Evolutionary conservation across 2,797 vertebrate species (phyloP), one percentile per base, ranked within the genome.

Genomic region (Hemitrygon akajei): DNA sequence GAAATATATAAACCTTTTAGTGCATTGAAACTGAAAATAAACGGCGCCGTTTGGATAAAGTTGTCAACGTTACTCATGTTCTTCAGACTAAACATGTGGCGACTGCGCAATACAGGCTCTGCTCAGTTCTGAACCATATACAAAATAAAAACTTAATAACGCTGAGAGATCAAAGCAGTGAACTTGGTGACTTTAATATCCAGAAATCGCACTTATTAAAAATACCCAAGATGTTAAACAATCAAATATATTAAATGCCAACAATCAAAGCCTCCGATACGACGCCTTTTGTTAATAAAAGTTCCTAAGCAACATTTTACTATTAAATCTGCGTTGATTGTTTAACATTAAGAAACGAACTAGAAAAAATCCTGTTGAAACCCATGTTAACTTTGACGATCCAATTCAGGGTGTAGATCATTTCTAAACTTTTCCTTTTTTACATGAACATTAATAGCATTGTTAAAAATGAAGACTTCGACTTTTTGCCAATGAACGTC

Each of bases 1-100:
- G 14, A 91, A 91, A 93, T 75, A 58, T 93, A 75, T 92, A 56
- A 93, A 75, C 66, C 40, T 93, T 76, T 73, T 92, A 92, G 34
- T 92, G 37, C 34, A 30, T 27, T 75, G 71, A 76, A 76, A 47
- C 91, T 76, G 71, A 56, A 76, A 93, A 93, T 58, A 56, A 75
- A 93, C 91, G 25, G 71, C 12, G 40, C 40, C 11, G 27, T 93
- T 75, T 75, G 73, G 91, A 93, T 56, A 56, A 56, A 93, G 73
- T 56, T 93, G 71, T 75, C 91, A 40, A 75, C 20, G 40, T 47
- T 75, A 16, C 71, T 75, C 22, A 58, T 76, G 25, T 93, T 76
- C 40, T 93, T 30, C 16, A 27, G 40, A 93, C 69, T 58, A 93
- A 73, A 30, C 91, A 40, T 93, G 37, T 93, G 86, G 76, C 25